Conservation (phyloP, 2,113 vertebrate genomes). For the Fregata magnificens region DNA sequence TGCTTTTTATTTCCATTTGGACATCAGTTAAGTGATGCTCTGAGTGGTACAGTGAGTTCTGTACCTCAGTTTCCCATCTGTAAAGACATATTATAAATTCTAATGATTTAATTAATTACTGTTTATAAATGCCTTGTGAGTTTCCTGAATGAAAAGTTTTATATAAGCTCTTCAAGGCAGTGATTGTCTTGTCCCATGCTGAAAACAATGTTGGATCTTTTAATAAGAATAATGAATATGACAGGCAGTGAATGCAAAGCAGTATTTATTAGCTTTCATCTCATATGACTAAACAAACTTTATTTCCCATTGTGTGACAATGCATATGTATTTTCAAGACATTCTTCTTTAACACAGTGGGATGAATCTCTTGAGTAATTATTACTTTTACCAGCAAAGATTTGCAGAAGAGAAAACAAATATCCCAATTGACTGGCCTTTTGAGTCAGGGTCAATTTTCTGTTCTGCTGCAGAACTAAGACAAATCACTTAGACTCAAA, state of each 20-base stretch:
- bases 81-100: not conserved
- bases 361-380: not conserved
- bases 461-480: not conserved
- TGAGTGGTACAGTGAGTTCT: not conserved
- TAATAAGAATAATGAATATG: not conserved
- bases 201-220: not conserved
- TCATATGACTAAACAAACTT: slow-evolving; percentile 15
- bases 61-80: not conserved
- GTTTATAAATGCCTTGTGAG: not conserved
- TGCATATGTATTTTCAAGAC: not conserved
- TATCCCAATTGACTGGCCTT: not conserved
- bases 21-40: not conserved
- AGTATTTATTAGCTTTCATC: slow-evolving; percentile 21
- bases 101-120: not conserved
- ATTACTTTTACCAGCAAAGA: not conserved
- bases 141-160: not conserved
- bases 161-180: not conserved
- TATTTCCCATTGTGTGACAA: not conserved
- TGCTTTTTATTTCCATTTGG: not conserved
- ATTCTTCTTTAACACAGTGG: not conserved
- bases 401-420: not conserved
- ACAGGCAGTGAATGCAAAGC: slow-evolving; percentile 1
- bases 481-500: not conserved
- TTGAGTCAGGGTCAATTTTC: not conserved
- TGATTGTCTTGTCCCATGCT: not conserved